phyloP scores from a whole-genome alignment of 2,888 invertebrate genomes.

The Helobdella robusta region DNA sequence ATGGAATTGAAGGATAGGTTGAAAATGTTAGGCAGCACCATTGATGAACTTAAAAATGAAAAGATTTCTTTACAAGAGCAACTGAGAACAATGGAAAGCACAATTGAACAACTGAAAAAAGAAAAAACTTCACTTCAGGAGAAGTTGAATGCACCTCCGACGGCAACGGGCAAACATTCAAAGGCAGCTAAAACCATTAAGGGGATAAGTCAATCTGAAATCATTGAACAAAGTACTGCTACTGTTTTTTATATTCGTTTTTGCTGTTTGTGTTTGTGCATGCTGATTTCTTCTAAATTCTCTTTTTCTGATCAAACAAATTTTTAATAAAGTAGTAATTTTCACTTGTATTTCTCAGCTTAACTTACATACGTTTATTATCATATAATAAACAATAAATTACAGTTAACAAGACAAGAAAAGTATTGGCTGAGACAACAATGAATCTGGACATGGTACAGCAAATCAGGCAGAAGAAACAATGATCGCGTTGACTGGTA shows the following conservation, averaged over 20 bases:
- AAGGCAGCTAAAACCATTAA: not conserved
- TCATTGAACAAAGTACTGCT: not conserved
- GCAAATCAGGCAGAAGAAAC: no score
- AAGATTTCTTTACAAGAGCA: not conserved
- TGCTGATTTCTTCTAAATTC: no score
- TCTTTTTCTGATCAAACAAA: no score
- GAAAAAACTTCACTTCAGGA: not conserved
- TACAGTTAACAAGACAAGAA: constrained; percentile 19
- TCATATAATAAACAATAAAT: not conserved
- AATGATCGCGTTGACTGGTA: no score
- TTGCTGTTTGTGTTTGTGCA: no score
- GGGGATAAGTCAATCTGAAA: not conserved
- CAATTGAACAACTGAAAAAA: not conserved
- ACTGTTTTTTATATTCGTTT: no score
- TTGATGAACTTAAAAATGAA: not conserved
- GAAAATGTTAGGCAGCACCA: not conserved
- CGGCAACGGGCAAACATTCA: not conserved
- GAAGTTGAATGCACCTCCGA: no score
- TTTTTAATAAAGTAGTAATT: no score
- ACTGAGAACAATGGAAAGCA: not conserved
- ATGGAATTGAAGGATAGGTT: not conserved
- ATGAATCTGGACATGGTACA: constrained; percentile 14
- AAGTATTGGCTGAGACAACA: constrained; percentile 15
- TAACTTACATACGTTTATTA: not conserved
- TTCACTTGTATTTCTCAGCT: no score